Evolutionary conservation across 2,797 vertebrate species (phyloP), one percentile per base, ranked within the genome.

Genomic region (Crocodylus rhombifer): DNA sequence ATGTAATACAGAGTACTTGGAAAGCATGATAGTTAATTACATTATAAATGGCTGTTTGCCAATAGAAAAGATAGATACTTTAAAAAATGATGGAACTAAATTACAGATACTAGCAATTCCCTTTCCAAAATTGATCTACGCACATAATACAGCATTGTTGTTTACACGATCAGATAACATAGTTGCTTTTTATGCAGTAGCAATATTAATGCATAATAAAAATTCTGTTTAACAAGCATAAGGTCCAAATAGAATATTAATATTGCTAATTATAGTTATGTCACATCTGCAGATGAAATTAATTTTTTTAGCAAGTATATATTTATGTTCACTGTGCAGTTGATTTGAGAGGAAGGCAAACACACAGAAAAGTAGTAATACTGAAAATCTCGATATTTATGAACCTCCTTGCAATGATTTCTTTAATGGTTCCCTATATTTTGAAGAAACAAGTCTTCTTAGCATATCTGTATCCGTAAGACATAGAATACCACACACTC

Each of bases 131-230:
- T 0, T 1, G 56, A 23, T 69, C 5, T 1, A 26, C 6, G 61
- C 7, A 36, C 23, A 10, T 57, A 2, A 0, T 11, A 26, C 4
- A 0, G 7, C 4, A 58, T 12, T 28, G 2, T 15, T 23, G 12
- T 8, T 51, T 30, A 73, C 42, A 14, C 7, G 77, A 28, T 28
- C 57, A 42, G 74, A 30, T 23, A 75, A 51, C 30, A 7, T 1
- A 0, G 5, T 18, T 71, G 69, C 30, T 63, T 26, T 11, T 51
- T 26, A 16, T 23, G 30, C 67, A 28, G 58, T 28, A 5, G 2
- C 20, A 17, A 23, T 30, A 13, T 69, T 7, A 4, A 7, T 20
- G 67, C 28, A 16, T 56, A 21, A 42, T 36, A 2, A 30, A 65
- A 79, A 30, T 5, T 7, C 3, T 56, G 2, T 15, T 76, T 60